These are phyloP conservation scores for Drosophila mettleri DNA, from an alignment of 2,888 invertebrate species.

Conservation along the genomic window DNA sequence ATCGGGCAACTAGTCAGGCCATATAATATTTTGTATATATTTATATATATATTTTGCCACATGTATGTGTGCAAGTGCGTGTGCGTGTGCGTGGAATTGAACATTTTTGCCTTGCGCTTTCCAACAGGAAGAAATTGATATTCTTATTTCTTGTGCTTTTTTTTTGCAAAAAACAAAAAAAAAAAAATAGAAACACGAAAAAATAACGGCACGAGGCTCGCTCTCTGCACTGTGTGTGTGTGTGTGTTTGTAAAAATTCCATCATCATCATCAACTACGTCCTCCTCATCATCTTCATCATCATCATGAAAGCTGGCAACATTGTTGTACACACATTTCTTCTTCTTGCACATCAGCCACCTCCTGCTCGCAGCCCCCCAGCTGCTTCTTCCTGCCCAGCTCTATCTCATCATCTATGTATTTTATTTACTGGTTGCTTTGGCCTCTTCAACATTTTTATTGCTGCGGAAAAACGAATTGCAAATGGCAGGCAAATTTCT, in stretches of 20 bases:
- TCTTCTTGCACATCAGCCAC: slow-evolving; percentile 32
- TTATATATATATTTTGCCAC: slow-evolving; percentile 13
- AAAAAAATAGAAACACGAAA: slow-evolving; percentile 16
- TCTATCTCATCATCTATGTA: slow-evolving; percentile 65
- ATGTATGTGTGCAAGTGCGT: slow-evolving; percentile 20
- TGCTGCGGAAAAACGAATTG: slow-evolving; percentile 62
- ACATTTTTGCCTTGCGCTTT: slow-evolving; percentile 64
- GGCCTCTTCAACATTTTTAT: slow-evolving; percentile 46
- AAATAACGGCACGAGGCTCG: slow-evolving; percentile 54
- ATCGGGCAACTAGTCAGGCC: slow-evolving; percentile 41
- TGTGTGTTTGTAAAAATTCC: slow-evolving; percentile 68
- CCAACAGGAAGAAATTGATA: slow-evolving; percentile 78
- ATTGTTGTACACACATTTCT: slow-evolving; percentile 79
- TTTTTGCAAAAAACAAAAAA: slow-evolving; percentile 56
- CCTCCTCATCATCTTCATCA: slow-evolving; percentile 70
- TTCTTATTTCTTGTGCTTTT: slow-evolving; percentile 77
- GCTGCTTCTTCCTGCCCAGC: slow-evolving; percentile 38
- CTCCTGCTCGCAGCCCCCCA: not conserved
- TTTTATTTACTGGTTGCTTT: slow-evolving; percentile 65
- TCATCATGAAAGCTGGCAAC: slow-evolving; percentile 54
- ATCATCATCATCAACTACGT: slow-evolving; percentile 66
- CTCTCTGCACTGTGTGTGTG: slow-evolving; percentile 40
- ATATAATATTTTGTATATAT: slow-evolving; percentile 11
- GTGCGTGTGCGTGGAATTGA: slow-evolving; percentile 57
- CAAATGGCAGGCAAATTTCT: slow-evolving; percentile 69